Conservation (phyloP, 2,797 vertebrate genomes). For the Aplochiton taeniatus region DNA sequence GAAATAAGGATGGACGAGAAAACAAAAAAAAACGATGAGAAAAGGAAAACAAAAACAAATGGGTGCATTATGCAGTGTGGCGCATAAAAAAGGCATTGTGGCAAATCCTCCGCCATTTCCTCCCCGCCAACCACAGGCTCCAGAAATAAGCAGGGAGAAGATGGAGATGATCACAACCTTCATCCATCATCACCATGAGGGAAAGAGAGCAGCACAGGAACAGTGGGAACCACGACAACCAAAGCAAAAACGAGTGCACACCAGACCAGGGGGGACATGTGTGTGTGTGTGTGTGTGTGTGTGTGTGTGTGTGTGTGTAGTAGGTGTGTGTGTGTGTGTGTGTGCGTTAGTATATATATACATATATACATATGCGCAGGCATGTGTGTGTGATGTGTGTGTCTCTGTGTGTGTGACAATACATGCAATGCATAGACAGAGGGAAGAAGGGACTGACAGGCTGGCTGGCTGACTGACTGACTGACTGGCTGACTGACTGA, state of each 20-base stretch:
- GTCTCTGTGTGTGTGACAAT: neutral
- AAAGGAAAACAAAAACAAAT: neutral
- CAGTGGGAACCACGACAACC: neutral
- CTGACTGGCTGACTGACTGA: neutral
- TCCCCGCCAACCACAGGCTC: slow-evolving; percentile 18
- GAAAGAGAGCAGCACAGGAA: slow-evolving; percentile 13
- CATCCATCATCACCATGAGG: slow-evolving; percentile 12
- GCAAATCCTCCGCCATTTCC: neutral
- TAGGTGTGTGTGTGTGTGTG: neutral
- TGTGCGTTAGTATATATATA: too few relatives aligned
- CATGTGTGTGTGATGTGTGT: neutral
- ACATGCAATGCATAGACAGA: neutral
- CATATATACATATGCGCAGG: too few relatives aligned
- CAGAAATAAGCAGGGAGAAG: slow-evolving; percentile 22
- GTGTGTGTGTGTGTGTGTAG: neutral
- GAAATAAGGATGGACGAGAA: neutral
- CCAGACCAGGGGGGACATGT: neutral
- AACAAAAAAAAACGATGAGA: slow-evolving; percentile 10
- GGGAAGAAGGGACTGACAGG: neutral
- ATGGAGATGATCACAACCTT: slow-evolving; percentile 16
- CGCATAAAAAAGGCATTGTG: slow-evolving; percentile 1
- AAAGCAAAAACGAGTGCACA: neutral
- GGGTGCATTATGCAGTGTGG: slow-evolving; percentile 15
- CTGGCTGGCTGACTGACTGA: too few relatives aligned
- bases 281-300: neutral